Base-by-base conservation (phyloP, 2,888 invertebrate species). In the Trissonchulus sp. region DNA sequence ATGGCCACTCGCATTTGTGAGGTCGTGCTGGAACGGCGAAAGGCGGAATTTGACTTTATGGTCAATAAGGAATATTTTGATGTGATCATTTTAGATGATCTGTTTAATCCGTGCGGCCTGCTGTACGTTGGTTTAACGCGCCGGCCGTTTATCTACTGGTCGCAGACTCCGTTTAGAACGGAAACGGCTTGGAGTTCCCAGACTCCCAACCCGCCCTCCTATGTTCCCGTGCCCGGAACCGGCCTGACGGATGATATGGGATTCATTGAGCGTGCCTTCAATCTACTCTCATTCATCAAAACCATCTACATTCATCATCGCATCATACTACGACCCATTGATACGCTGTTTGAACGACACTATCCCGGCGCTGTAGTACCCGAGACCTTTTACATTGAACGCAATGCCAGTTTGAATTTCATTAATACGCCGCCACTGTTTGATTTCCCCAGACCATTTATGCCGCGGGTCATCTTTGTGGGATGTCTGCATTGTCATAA, bases 121-220 rank as follows among this genome's bases (percentile, higher is more conserved):
- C 76, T 84, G 35, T 78, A 80, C 62, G 80, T 80, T 18, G 82
- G 79, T n/a, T 74, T 80, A 62, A 77, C 81, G 77, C 78, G 77
- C 28, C 78, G 80, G 18, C 79, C 82, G 28, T 83, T 80, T 78
- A 77, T 83, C 69, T 84, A 84, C 75, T 83, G 82, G 82, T 82
- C 81, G 33, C 78, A 81, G 79, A 83, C 82, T 1, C 78, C 79
- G 1, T 75, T 83, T 63, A 79, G 83, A 30, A 81, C 83, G 3
- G 83, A 83, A 77, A 82, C 82, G 2, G 84, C 83, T 0, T 83
- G 84, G 84, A 79, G 81, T 33, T 80, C 82, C 74, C 84, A 83
- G 37, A 79, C 78, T 15, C 83, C 83, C 34, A 79, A 78, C 31
- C 83, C 83, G 23, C 83, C 83, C 2, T 80, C 80, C 36, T 83